Conservation (phyloP, 1,140 invertebrate species). For the Nasonia longicornis region DNA sequence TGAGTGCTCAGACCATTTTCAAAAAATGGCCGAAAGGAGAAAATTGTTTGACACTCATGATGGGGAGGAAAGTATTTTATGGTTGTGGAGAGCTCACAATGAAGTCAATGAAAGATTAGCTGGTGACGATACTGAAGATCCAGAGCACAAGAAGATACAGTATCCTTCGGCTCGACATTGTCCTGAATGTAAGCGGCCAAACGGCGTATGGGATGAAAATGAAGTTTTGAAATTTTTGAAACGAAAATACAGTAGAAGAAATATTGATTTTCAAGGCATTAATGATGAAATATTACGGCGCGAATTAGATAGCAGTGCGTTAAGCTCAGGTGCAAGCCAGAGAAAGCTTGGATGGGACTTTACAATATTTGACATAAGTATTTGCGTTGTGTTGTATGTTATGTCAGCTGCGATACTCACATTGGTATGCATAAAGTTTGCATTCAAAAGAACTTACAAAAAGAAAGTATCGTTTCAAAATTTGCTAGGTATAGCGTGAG, state of each 20-base stretch:
- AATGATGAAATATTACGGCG: slow-evolving; percentile 50
- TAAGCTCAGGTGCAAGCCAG: slow-evolving; percentile 57
- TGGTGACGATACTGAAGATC: slow-evolving; percentile 91
- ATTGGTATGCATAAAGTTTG: slow-evolving; percentile 82
- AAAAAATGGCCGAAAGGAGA: slow-evolving; percentile 79
- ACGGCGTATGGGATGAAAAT: slow-evolving; percentile 75
- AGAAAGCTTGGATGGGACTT: slow-evolving; percentile 70
- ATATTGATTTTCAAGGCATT: slow-evolving; percentile 68
- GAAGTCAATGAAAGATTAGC: slow-evolving; percentile 89
- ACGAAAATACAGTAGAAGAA: slow-evolving; percentile 76
- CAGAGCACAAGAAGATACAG: slow-evolving; percentile 88
- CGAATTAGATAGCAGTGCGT: slow-evolving; percentile 52
- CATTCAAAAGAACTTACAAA: slow-evolving; percentile 76
- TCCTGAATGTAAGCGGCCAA: slow-evolving; percentile 73
- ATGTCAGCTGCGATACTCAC: slow-evolving; percentile 78
- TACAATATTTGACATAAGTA: slow-evolving; percentile 78
- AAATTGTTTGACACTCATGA: slow-evolving; percentile 77
- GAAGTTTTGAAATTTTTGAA: slow-evolving; percentile 83
- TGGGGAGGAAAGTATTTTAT: slow-evolving; percentile 84
- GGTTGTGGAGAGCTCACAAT: slow-evolving; percentile 97
- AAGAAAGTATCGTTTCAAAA: slow-evolving; percentile 78
- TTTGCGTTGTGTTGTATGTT: slow-evolving; percentile 81
- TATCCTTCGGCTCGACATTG: slow-evolving; percentile 85
- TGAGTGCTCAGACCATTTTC: slow-evolving; percentile 91
- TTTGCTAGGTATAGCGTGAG: slow-evolving; percentile 72